These are phyloP conservation scores for Andrena chrysosceles DNA, from an alignment of 2,888 invertebrate species.

Conservation along the genomic window DNA sequence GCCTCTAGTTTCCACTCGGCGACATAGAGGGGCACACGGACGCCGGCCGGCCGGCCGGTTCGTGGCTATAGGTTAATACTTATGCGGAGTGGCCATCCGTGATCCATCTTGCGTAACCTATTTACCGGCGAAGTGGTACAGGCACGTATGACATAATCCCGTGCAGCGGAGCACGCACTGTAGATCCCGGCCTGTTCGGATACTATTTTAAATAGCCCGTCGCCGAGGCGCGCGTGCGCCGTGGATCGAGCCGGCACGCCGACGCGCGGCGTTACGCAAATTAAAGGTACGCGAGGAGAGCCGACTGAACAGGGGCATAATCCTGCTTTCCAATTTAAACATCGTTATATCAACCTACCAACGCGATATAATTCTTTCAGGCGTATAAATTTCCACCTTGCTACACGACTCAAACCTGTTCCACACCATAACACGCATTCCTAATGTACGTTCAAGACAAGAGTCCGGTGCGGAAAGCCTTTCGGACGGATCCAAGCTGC, in stretches of 20 bases:
- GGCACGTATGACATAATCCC: conserved; percentile 77
- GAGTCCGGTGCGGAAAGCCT: no score
- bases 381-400: no score
- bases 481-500: no score
- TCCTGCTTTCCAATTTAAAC: no score
- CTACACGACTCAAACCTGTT: no score
- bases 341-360: no score
- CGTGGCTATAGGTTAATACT: conserved; percentile 69
- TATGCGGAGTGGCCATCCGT: conserved; percentile 68
- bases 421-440: no score
- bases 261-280: conserved; percentile 52
- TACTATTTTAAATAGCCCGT: conserved; percentile 66
- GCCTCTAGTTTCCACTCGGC: conserved; percentile 41
- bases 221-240: conserved; percentile 40
- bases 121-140: conserved; percentile 76
- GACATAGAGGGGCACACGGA: conserved; percentile 1
- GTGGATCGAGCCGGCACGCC: conserved; percentile 26
- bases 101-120: conserved; percentile 82
- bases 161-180: conserved; percentile 59
- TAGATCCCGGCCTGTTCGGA: conserved; percentile 59
- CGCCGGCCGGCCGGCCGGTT: conserved; percentile 38
- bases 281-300: conserved; percentile 35
- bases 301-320: not conserved
- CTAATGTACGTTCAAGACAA: no score
- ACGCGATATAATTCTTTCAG: no score